phyloP scores from a whole-genome alignment of 2,888 invertebrate genomes.

The Leucozona laternaria region DNA sequence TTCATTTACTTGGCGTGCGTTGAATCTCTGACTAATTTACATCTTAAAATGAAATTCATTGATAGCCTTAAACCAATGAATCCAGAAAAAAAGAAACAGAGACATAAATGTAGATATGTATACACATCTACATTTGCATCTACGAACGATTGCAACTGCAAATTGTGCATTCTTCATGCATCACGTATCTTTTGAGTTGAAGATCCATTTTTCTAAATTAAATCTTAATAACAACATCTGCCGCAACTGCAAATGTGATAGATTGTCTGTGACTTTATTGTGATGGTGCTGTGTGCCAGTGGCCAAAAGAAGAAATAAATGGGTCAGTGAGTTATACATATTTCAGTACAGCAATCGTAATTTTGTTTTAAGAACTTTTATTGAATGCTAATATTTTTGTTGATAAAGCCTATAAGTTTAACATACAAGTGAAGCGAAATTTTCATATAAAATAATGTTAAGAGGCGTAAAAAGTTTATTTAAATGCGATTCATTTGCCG shows the following conservation, averaged over 20 bases:
- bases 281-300: constrained; percentile 7
- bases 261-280: constrained; percentile 42
- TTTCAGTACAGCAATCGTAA: not conserved
- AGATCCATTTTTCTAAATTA: constrained; percentile 61
- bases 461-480: not conserved
- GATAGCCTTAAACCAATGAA: constrained; percentile 29
- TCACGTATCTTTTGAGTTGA: constrained; percentile 38
- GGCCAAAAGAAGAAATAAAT: constrained; percentile 50
- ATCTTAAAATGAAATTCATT: constrained; percentile 59
- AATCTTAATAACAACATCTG: constrained; percentile 67
- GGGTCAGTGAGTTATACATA: constrained; percentile 50
- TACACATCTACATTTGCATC: constrained; percentile 24
- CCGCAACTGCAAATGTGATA: constrained; percentile 46
- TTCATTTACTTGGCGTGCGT: constrained; percentile 34
- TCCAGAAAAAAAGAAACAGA: constrained; percentile 27
- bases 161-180: constrained; percentile 71
- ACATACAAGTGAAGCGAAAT: not conserved
- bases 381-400: constrained; percentile 4
- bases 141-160: constrained; percentile 51
- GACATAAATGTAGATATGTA: not conserved
- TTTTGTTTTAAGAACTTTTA: not conserved
- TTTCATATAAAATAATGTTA: not conserved
- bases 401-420: not conserved
- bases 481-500: not conserved
- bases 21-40: constrained; percentile 49